A percentile compares a stretch with the other conserved stretches of the same genome.
Conservation (phyloP, 35 echinoderm and acorn worm genomes). For the Hemicentrotus pulcherrimus region DNA sequence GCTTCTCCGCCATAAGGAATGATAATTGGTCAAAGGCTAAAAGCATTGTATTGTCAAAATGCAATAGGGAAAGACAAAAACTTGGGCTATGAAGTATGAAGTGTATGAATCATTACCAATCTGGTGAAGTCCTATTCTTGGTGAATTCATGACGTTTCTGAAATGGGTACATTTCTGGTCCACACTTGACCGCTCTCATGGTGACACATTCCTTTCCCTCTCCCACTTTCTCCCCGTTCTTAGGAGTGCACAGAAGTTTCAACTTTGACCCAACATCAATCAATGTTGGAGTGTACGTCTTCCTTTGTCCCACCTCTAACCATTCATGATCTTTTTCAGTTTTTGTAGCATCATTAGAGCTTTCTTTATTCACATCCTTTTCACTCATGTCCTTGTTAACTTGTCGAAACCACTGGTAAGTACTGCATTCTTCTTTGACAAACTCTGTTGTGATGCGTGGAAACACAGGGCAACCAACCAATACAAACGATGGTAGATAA, state of each 20-base stretch:
- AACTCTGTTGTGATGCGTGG: constrained; percentile 72
- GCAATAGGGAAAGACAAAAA: not conserved
- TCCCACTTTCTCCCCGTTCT: constrained; percentile 60
- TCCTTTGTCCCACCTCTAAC: constrained; percentile 58
- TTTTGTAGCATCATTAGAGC: constrained; percentile 3
- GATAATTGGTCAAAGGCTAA: not conserved
- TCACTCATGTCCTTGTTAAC: not conserved
- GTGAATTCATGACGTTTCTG: constrained; percentile 68
- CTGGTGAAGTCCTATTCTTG: constrained; percentile 54
- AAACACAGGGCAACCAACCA: constrained; percentile 77
- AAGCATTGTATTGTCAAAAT: not conserved
- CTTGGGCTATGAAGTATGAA: not conserved
- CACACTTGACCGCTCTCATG: constrained; percentile 28
- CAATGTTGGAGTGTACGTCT: constrained; percentile 61
- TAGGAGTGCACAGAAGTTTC: constrained; percentile 63
- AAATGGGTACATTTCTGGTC: constrained; percentile 74
- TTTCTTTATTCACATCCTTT: not conserved
- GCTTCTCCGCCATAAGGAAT: not conserved
- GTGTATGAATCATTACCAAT: constrained; percentile 29
- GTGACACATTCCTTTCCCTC: constrained; percentile 49
- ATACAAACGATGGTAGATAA: constrained; percentile 60
- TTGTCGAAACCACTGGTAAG: constrained; percentile 68
- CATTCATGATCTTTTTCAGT: constrained; percentile 40
- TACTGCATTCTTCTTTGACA: constrained; percentile 37
- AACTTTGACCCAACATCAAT: constrained; percentile 55